Evolutionary conservation across 2,888 invertebrate species (phyloP).

Genomic region (Erebia epiphron): DNA sequence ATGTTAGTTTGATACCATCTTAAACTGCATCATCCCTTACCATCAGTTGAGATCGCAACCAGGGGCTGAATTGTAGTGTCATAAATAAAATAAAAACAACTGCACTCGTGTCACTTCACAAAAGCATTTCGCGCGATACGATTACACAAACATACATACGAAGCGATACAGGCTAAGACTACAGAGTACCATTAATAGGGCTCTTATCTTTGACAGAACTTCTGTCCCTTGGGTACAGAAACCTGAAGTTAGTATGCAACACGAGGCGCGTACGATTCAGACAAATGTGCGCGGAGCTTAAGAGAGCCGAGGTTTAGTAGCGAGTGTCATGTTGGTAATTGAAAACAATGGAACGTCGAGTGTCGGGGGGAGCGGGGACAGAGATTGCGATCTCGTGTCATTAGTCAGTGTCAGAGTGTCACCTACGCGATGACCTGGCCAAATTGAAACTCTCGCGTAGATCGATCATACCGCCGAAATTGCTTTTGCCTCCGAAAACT

Average conservation of each 20-base stretch:
- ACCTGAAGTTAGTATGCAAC: background rate
- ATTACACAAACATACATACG: too few species aligned
- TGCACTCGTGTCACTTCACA: too few species aligned
- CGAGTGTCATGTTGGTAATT: slow-evolving; percentile 80
- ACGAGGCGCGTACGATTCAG: background rate
- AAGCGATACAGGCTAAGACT: too few species aligned
- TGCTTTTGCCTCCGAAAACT: slow-evolving; percentile 1
- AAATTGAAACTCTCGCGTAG: slow-evolving; percentile 61
- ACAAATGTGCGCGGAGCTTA: slow-evolving; percentile 3
- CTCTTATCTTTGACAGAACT: too few species aligned
- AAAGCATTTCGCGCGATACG: too few species aligned
- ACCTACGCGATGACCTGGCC: slow-evolving; percentile 73
- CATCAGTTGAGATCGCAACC: too few species aligned
- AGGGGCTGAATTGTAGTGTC: too few species aligned
- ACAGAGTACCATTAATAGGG: too few species aligned
- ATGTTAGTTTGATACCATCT: too few species aligned
- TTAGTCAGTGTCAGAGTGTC: slow-evolving; percentile 87
- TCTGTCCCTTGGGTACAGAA: too few species aligned
- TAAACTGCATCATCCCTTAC: too few species aligned
- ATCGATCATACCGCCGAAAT: slow-evolving; percentile 21
- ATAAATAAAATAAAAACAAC: too few species aligned
- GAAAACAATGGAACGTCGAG: slow-evolving; percentile 80
- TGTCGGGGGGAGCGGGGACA: slow-evolving; percentile 61
- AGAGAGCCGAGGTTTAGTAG: slow-evolving; percentile 38
- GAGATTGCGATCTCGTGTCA: slow-evolving; percentile 90